Conservation (phyloP, 2,888 invertebrate genomes). For the Zaprionus lineosus region DNA sequence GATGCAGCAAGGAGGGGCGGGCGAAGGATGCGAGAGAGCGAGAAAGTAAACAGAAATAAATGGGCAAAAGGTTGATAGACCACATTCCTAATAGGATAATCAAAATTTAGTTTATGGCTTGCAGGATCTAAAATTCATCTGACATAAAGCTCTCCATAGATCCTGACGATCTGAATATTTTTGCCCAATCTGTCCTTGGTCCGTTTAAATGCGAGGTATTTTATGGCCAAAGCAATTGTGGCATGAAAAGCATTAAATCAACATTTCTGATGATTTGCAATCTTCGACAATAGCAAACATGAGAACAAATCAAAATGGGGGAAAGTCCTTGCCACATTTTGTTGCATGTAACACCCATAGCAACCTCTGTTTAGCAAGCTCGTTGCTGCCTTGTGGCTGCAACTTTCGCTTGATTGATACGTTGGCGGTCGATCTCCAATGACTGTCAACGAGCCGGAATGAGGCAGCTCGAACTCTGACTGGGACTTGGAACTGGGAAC, state of each 20-base stretch:
- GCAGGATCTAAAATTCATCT: too few species aligned
- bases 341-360: constrained; percentile 4
- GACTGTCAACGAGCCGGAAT: constrained; percentile 32
- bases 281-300: constrained; percentile 14
- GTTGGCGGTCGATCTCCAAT: constrained; percentile 11
- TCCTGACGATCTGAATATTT: too few species aligned
- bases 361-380: constrained; percentile 5
- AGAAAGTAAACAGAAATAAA: too few species aligned
- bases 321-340: constrained; percentile 8
- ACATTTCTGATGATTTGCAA: constrained; percentile 41
- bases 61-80: too few species aligned
- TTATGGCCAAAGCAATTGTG: too few species aligned
- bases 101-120: too few species aligned
- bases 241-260: constrained; percentile 25
- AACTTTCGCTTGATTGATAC: constrained; percentile 46
- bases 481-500: not conserved
- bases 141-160: too few species aligned
- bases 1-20: too few species aligned
- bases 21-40: too few species aligned
- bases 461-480: not conserved
- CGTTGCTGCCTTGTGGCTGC: constrained; percentile 29
- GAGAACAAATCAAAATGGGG: constrained; percentile 59
- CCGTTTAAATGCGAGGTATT: too few species aligned
- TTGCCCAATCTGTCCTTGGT: too few species aligned
- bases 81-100: too few species aligned